Conservation (phyloP, 2,113 vertebrate species). For the Ameiurus melas region DNA sequence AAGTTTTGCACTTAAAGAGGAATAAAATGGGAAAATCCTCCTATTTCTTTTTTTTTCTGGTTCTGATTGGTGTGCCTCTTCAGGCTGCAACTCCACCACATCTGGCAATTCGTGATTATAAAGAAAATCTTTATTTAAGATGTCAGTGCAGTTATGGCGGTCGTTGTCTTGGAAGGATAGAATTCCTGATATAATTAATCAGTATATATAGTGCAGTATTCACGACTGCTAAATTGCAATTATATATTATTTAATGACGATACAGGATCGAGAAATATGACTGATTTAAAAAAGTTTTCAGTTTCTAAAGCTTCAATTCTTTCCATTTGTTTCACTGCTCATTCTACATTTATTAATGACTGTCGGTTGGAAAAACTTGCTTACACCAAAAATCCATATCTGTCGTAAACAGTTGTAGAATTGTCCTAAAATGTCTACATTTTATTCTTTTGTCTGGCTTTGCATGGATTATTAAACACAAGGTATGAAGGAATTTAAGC, state of each 20-base stretch:
- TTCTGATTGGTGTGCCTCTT: constrained; percentile 22
- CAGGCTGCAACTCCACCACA: constrained; percentile 24
- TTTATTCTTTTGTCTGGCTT: background rate
- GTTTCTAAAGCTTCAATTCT: constrained; percentile 19
- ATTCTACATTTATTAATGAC: constrained; percentile 33
- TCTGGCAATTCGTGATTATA: background rate
- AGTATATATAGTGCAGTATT: background rate
- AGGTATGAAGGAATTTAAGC: too few species aligned
- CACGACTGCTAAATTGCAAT: background rate
- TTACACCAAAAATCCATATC: constrained; percentile 31
- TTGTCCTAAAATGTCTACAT: constrained; percentile 4
- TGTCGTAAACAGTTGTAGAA: background rate
- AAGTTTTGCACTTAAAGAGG: constrained; percentile 11
- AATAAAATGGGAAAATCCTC: constrained; percentile 41
- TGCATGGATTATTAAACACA: background rate
- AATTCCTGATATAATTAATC: constrained; percentile 12
- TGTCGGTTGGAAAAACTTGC: constrained; percentile 1
- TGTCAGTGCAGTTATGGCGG: background rate
- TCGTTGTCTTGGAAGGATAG: background rate
- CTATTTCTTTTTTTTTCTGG: constrained; percentile 25
- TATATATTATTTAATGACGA: background rate
- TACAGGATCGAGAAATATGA: background rate
- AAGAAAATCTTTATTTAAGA: background rate
- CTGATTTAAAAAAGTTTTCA: background rate
- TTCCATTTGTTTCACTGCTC: constrained; percentile 8